A percentile compares a stretch with the other conserved stretches of the same genome.
Conservation (phyloP, 2,113 vertebrate genomes). For the Austrofundulus limnaeus region DNA sequence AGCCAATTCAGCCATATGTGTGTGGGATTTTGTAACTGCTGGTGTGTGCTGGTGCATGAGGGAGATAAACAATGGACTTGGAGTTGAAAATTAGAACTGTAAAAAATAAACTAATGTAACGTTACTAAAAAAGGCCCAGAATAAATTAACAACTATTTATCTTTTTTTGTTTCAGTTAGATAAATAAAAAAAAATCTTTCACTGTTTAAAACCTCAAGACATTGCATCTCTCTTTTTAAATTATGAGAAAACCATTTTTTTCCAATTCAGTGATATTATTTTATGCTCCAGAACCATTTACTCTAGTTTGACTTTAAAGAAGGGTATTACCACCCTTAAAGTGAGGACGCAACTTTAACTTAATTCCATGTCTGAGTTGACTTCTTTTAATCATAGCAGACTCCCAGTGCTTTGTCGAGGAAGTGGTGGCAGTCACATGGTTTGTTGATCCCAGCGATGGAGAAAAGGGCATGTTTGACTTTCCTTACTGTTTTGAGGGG, state of each 20-base stretch:
- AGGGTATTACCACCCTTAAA: conserved; percentile 46
- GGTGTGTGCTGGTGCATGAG: conserved; percentile 25
- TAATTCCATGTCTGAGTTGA: conserved; percentile 60
- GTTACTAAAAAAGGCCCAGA: conserved; percentile 26
- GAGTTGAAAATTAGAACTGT: conserved; percentile 40
- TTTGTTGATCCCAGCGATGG: conserved; percentile 67
- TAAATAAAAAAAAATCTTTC: neutral
- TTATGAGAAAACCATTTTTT: no score
- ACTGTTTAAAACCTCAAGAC: neutral
- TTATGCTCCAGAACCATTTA: conserved; percentile 18
- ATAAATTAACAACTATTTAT: neutral
- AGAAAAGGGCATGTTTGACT: conserved; percentile 81
- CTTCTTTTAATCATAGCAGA: conserved; percentile 72
- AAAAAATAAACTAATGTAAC: no score
- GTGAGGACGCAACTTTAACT: conserved; percentile 44
- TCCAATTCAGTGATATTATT: no score
- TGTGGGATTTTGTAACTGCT: conserved; percentile 32
- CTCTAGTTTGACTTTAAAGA: conserved; percentile 32
- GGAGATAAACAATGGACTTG: conserved; percentile 27
- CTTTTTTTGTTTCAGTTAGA: neutral
- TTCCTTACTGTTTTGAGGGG: conserved; percentile 77
- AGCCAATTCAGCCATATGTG: conserved; percentile 44
- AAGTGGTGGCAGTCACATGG: conserved; percentile 69
- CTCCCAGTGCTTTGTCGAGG: conserved; percentile 67
- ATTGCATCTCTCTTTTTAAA: conserved; percentile 3